Conservation (phyloP, 1,140 invertebrate species). For the Nasonia longicornis region DNA sequence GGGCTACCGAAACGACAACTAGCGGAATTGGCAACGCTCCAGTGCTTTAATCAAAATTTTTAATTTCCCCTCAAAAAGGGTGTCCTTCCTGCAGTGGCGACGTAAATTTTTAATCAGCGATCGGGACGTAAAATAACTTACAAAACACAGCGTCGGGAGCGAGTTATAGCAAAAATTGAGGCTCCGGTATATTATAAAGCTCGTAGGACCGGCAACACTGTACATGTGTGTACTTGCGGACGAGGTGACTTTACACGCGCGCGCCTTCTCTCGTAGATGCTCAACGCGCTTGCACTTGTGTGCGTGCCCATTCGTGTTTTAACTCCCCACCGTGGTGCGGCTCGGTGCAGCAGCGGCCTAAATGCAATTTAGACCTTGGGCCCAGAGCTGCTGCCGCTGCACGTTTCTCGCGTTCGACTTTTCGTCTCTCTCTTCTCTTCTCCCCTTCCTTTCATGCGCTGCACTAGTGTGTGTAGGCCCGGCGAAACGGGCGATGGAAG, state of each 20-base stretch:
- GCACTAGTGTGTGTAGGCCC: constrained; percentile 27
- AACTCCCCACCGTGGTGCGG: constrained; percentile 23
- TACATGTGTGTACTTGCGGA: constrained; percentile 35
- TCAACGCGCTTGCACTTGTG: constrained; percentile 6
- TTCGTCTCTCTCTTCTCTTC: constrained; percentile 52
- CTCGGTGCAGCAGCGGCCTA: constrained; percentile 64
- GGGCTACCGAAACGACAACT: neutral
- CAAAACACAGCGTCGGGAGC: neutral
- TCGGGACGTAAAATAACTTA: constrained; percentile 28
- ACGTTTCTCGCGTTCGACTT: constrained; percentile 55
- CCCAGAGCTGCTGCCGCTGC: constrained; percentile 45
- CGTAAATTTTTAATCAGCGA: constrained; percentile 31
- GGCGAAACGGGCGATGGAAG: constrained; percentile 30
- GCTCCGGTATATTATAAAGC: neutral
- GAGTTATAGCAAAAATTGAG: constrained; percentile 38
- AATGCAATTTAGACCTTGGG: constrained; percentile 65
- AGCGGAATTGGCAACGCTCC: constrained; percentile 15
- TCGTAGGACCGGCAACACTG: constrained; percentile 36
- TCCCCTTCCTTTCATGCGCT: constrained; percentile 25
- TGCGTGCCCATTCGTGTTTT: constrained; percentile 13
- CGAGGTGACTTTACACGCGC: constrained; percentile 42
- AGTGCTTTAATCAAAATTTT: constrained; percentile 36
- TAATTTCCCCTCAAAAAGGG: constrained; percentile 28
- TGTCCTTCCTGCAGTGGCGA: neutral
- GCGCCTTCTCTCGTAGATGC: constrained; percentile 18